Percentiles rank a stretch among this genome's conserved stretches.
Evolutionary conservation across 2,888 invertebrate genomes (phyloP).

Genomic region (Scelioninae gen. 2): DNA sequence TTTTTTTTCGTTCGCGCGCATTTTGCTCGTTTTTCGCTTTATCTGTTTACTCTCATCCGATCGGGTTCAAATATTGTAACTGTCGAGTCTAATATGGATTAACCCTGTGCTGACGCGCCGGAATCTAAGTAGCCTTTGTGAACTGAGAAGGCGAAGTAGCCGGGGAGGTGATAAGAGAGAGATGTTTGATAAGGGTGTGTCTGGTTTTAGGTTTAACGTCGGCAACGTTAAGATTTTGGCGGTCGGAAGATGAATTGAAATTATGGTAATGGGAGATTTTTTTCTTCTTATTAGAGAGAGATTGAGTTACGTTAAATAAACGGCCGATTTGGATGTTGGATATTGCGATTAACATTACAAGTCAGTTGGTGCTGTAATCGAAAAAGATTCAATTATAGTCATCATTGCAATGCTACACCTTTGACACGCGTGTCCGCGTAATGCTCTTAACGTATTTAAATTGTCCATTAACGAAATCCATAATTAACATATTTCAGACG

Average conservation of each 20-base stretch:
- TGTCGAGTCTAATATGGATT: constrained; percentile 57
- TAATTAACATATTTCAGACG: constrained; percentile 41
- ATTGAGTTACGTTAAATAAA: constrained; percentile 28
- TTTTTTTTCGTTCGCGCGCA: constrained; percentile 2
- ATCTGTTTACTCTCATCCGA: constrained; percentile 53
- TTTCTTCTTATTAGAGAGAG: not conserved
- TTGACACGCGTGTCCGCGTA: not conserved
- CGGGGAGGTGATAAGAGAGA: constrained; percentile 40
- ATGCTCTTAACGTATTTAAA: constrained; percentile 27
- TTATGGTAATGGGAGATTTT: constrained; percentile 24
- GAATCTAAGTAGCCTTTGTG: constrained; percentile 51
- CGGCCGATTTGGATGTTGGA: constrained; percentile 3
- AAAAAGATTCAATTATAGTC: constrained; percentile 20
- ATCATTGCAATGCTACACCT: too few species aligned
- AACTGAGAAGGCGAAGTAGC: constrained; percentile 29
- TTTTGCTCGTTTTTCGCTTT: constrained; percentile 43
- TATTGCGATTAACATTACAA: constrained; percentile 20
- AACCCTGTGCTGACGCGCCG: constrained; percentile 42
- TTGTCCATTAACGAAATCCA: constrained; percentile 23
- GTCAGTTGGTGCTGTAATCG: not conserved
- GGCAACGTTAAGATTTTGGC: constrained; percentile 18
- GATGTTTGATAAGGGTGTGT: constrained; percentile 50
- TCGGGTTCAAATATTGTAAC: constrained; percentile 55
- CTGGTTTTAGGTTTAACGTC: constrained; percentile 47
- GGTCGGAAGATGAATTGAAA: constrained; percentile 26